phyloP scores from a whole-genome alignment of 2,797 vertebrate species.

The Rhincodon typus region DNA sequence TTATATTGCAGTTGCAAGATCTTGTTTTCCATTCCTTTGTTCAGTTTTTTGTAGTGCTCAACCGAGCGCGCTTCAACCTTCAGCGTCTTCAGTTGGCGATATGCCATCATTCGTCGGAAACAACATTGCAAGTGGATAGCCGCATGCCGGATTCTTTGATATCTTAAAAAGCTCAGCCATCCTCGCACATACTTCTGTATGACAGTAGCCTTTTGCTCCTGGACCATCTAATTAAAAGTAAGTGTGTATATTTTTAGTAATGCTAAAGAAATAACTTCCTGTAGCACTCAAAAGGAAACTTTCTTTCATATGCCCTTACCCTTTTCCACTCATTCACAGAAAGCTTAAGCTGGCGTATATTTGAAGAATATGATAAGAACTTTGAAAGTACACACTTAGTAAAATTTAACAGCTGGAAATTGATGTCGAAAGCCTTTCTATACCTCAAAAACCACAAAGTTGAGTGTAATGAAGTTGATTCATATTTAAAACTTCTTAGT shows the following conservation, averaged over 20 bases:
- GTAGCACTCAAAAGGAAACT: too few species aligned
- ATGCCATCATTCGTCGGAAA: conserved; percentile 58
- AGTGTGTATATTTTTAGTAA: too few species aligned
- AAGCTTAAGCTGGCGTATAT: neutral
- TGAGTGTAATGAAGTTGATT: neutral
- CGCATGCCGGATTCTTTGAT: conserved; percentile 46
- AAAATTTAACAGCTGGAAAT: neutral
- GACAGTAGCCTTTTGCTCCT: conserved; percentile 52
- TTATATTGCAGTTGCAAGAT: conserved; percentile 66
- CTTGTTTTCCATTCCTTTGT: conserved; percentile 71
- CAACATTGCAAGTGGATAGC: conserved; percentile 66
- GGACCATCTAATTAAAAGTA: conserved; percentile 46
- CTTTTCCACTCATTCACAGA: neutral
- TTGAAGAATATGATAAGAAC: too few species aligned
- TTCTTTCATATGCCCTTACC: too few species aligned
- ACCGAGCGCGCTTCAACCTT: conserved; percentile 60
- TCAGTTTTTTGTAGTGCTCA: conserved; percentile 64
- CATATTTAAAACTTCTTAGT: too few species aligned
- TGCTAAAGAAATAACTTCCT: neutral
- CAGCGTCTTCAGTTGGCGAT: conserved; percentile 57
- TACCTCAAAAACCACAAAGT: neutral
- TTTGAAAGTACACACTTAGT: neutral
- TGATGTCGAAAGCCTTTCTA: neutral
- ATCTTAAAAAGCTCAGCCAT: conserved; percentile 57
- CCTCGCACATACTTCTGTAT: conserved; percentile 59